Evolutionary conservation across 2,113 vertebrate genomes (phyloP), one percentile per base, ranked within the genome.

Genomic region (Cynopterus brachyotis): DNA sequence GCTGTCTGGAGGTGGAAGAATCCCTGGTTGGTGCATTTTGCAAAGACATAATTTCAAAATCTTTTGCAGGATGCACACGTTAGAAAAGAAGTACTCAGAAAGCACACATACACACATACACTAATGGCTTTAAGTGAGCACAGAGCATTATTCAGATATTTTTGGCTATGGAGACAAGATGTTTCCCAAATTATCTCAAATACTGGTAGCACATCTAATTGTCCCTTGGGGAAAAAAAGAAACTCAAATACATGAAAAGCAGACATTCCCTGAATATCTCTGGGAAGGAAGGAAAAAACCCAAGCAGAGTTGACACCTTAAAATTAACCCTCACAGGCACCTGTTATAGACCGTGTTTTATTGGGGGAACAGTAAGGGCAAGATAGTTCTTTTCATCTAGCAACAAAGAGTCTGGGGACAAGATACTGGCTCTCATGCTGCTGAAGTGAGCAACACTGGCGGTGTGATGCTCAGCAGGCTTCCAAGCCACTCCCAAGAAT

Each of bases 1-100:
- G 97, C 97, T 97, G 96, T 97, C 95, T 60, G 96, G 97, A 97
- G 97, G 96, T 87, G 96, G 97, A 80, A 88, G 76, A 42, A 69
- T 50, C 57, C 82, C 84, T 12, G 89, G 87, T 59, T 66, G 92
- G 90, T 70, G 75, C 92, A 60, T 26, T 92, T 28, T 93, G 87
- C 89, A 91, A 37, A 81, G 75, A 83, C 20, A 73, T 0, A 10
- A 28, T 87, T 96, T 87, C 92, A 91, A 47, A 84, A 55, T 35
- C 64, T 50, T 91, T 45, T 72, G 37, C 82, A 90, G 69, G 53
- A 92, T 66, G 83, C 57, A 75, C 62, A 59, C 2, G 15, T 73
- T 50, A 94, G 92, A 64, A 64, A 75, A 93, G 37, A 84, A 55
- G 35, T 37, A 53, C 79, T 96, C 75, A 45, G 26, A 86, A 92